Evolutionary conservation across 1,140 invertebrate genomes (phyloP), one percentile per base, ranked within the genome.

Genomic region (Cylas formicarius): DNA sequence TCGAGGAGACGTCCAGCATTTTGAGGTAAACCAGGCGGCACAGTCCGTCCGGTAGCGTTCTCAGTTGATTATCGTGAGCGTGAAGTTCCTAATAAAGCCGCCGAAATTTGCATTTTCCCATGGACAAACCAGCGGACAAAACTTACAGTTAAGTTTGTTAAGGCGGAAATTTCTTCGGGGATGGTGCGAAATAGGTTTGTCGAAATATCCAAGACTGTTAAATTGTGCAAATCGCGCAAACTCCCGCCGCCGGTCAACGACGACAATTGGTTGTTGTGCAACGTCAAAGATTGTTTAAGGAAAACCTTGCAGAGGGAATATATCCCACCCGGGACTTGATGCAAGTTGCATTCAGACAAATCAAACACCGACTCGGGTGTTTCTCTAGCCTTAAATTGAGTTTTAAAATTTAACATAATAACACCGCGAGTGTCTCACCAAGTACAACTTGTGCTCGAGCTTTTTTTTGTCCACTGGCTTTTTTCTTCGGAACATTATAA

Each of bases 251-350:
- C 76, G 48, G 73, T 72, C n/a, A 88, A 62, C 29, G 77, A 75
- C 39, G 71, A 69, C 42, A 88, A 65, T 37, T 71, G 70, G 67
- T 88, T 88, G 43, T 73, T 68, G 46, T 82, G 67, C 45, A 87
- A 67, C 57, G 76, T 69, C 33, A 86, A 65, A 28, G 68, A 66
- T 52, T 81, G 76, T 68, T 89, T 89, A 39, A 81, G 74, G 53
- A 85, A 81, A 27, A 88, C 81, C 64, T 80, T 81, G 63, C 84
- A 87, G 23, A 85, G 67, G 2, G 80, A 78, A 68, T 78, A 87
- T 46, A 85, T 81, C 34, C 83, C 82, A 37, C 75, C 70, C 16
- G 84, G 84, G 27, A 87, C 73, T 35, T 72, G 66, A 55, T 73
- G 74, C 33, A 86, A 69, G 51, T 72, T 70, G 67, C 83, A 86